Conservation (phyloP, 2,113 vertebrate species). For the Corydoras maculifer region DNA sequence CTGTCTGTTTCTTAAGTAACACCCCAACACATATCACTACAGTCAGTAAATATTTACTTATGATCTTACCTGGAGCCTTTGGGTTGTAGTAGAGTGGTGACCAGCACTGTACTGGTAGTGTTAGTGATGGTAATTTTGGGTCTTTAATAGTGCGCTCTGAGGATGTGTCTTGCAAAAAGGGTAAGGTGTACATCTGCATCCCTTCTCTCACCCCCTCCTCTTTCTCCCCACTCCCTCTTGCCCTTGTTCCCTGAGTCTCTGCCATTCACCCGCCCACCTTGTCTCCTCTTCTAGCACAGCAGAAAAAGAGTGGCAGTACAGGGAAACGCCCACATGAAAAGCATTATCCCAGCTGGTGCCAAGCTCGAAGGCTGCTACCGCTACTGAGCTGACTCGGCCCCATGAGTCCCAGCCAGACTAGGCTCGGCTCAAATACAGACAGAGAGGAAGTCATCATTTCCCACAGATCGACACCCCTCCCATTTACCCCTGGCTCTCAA, state of each 20-base stretch:
- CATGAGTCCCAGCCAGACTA: constrained; percentile 44
- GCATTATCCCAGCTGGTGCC: constrained; percentile 37
- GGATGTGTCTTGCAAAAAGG: constrained; percentile 58
- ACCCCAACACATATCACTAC: not conserved
- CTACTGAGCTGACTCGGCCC: constrained; percentile 35
- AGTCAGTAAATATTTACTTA: constrained; percentile 48
- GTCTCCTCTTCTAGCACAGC: constrained; percentile 27
- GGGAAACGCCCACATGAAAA: constrained; percentile 46
- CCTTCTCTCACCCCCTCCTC: constrained; percentile 46
- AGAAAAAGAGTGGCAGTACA: constrained; percentile 40
- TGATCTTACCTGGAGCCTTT: constrained; percentile 69
- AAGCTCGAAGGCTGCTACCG: constrained; percentile 36
- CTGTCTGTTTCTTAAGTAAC: no score
- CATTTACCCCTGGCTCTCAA: constrained; percentile 21
- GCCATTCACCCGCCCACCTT: constrained; percentile 15
- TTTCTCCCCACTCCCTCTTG: constrained; percentile 31
- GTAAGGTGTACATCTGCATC: constrained; percentile 72
- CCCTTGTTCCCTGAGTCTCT: constrained; percentile 36
- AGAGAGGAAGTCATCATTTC: constrained; percentile 53
- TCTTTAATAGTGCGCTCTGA: constrained; percentile 54
- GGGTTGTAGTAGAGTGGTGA: constrained; percentile 59
- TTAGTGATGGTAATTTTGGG: constrained; percentile 40
- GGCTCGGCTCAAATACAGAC: constrained; percentile 48
- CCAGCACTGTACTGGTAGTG: constrained; percentile 35
- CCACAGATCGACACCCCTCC: constrained; percentile 50